Percentiles rank a stretch among this genome's conserved stretches.
Evolutionary conservation across 2,888 invertebrate species (phyloP).

Genomic region (Linyphia triangularis): DNA sequence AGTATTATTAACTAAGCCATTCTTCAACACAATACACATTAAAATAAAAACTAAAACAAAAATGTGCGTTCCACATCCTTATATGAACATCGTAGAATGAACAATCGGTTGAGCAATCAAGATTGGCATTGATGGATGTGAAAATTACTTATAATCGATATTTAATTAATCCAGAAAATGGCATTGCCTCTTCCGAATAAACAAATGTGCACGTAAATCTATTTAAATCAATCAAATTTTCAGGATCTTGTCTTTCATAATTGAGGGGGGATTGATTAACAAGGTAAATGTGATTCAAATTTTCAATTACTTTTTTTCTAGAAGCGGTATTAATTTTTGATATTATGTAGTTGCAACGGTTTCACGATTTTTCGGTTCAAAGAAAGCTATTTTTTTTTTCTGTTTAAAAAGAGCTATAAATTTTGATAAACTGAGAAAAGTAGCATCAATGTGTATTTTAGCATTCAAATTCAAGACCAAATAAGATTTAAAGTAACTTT

Average conservation of each 20-base stretch:
- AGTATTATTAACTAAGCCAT: too few species aligned
- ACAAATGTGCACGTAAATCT: background rate
- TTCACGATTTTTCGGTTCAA: too few species aligned
- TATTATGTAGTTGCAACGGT: too few species aligned
- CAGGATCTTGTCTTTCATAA: background rate
- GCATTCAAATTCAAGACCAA: too few species aligned
- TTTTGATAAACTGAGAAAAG: too few species aligned
- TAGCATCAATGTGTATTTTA: too few species aligned
- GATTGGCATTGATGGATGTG: constrained; percentile 37
- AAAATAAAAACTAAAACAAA: background rate
- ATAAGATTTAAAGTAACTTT: too few species aligned
- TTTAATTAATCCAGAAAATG: constrained; percentile 6
- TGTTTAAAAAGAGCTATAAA: too few species aligned
- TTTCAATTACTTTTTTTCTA: constrained; percentile 1
- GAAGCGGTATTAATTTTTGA: background rate
- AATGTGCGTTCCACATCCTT: background rate
- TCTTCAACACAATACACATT: background rate
- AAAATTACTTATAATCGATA: constrained; percentile 5
- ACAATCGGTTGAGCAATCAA: background rate
- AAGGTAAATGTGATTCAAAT: constrained; percentile 11
- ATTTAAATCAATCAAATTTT: constrained; percentile 22
- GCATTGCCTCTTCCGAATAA: background rate
- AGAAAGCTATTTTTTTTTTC: too few species aligned
- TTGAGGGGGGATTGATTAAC: background rate
- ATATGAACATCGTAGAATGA: background rate